Evolutionary conservation across 2,113 vertebrate genomes (phyloP).

Genomic region (Cochlearius cochlearius): DNA sequence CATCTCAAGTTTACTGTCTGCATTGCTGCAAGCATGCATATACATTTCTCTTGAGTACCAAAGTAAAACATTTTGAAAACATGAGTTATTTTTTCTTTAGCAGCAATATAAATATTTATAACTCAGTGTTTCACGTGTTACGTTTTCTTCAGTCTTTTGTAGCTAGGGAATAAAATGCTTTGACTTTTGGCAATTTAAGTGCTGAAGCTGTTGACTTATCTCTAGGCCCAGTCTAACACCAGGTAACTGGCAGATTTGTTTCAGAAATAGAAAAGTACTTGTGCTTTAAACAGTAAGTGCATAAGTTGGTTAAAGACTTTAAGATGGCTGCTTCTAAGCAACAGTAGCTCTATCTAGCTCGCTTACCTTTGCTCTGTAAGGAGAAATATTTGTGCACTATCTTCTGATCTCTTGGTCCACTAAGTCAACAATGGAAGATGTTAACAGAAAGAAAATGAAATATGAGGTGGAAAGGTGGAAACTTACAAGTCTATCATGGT

Average conservation of each 20-base stretch:
- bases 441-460: background rate
- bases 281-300: background rate
- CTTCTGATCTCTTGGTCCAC: background rate
- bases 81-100: background rate
- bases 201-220: background rate
- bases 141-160: background rate
- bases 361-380: background rate
- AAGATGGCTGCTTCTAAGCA: background rate
- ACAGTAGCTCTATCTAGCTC: background rate
- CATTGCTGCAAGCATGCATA: background rate
- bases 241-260: background rate
- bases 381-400: background rate
- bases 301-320: background rate
- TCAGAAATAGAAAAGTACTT: background rate
- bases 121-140: background rate
- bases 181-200: background rate
- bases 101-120: background rate
- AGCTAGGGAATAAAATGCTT: background rate
- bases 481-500: background rate
- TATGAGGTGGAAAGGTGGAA: background rate
- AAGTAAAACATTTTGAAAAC: background rate
- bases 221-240: background rate
- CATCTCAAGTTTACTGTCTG: background rate
- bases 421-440: background rate
- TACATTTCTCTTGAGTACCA: background rate